These are phyloP conservation scores for Trichogramma evanescens DNA, from an alignment of 2,888 invertebrate species.

Conservation along the genomic window DNA sequence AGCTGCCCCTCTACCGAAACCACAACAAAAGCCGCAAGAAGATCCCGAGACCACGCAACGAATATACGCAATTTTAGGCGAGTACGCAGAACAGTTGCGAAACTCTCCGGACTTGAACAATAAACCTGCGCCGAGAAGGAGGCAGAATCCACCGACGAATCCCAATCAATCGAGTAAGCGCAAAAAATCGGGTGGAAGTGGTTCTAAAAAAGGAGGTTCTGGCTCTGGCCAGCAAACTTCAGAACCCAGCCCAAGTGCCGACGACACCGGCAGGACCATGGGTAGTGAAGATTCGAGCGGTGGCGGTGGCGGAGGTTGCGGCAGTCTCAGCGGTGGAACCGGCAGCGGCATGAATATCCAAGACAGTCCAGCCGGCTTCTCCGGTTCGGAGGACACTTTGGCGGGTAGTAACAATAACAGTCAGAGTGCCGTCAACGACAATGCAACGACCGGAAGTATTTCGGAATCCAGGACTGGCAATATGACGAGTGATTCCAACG, in stretches of 20 bases:
- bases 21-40: slow-evolving; percentile 69
- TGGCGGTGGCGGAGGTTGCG: slow-evolving; percentile 47
- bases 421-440: slow-evolving; percentile 27
- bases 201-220: slow-evolving; percentile 51
- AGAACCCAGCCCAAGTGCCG: slow-evolving; percentile 58
- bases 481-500: slow-evolving; percentile 41
- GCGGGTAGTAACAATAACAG: slow-evolving; percentile 13
- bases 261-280: slow-evolving; percentile 63
- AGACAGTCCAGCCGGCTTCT: slow-evolving; percentile 45
- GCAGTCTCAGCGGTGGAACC: slow-evolving; percentile 27
- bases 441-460: slow-evolving; percentile 16
- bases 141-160: slow-evolving; percentile 68
- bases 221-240: slow-evolving; percentile 43
- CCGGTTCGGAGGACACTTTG: slow-evolving; percentile 36
- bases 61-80: slow-evolving; percentile 71
- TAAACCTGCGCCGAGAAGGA: slow-evolving; percentile 70
- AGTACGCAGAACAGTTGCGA: slow-evolving; percentile 72
- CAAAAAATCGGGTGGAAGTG: slow-evolving; percentile 59
- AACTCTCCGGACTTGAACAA: slow-evolving; percentile 74
- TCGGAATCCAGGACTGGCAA: slow-evolving; percentile 33
- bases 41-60: slow-evolving; percentile 75
- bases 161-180: slow-evolving; percentile 64
- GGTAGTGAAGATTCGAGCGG: slow-evolving; percentile 73
- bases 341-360: slow-evolving; percentile 35
- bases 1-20: slow-evolving; percentile 60